Conservation (phyloP, 2,113 vertebrate genomes). For the Rhipidura dahli region DNA sequence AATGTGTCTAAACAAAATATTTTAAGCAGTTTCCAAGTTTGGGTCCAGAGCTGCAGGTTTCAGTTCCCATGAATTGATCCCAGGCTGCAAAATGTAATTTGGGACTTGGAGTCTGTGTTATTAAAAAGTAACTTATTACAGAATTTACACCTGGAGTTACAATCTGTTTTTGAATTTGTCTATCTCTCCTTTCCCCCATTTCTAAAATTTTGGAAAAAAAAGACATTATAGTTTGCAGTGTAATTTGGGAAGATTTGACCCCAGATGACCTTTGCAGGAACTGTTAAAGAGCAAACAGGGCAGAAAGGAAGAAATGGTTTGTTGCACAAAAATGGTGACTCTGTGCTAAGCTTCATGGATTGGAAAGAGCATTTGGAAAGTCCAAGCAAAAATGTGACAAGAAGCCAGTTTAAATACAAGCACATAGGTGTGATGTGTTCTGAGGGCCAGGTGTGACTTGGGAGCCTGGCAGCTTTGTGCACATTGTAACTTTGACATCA, state of each 20-base stretch:
- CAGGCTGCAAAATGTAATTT: neutral
- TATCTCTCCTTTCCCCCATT: neutral
- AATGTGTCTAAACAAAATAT: neutral
- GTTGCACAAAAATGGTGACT: constrained; percentile 26
- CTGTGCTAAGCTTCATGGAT: constrained; percentile 18
- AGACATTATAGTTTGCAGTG: fast-evolving
- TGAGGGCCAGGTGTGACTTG: constrained; percentile 65
- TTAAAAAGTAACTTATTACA: neutral
- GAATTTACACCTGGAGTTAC: neutral
- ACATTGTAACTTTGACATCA: constrained; percentile 36
- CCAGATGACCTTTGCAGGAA: neutral
- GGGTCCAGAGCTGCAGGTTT: neutral
- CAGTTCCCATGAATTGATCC: neutral
- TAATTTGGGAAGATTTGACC: neutral
- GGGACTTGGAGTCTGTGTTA: neutral
- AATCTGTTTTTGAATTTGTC: neutral
- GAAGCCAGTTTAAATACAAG: constrained; percentile 60
- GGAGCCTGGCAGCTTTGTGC: constrained; percentile 60
- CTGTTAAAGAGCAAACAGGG: neutral
- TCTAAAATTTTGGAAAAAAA: neutral
- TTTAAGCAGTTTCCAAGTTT: neutral
- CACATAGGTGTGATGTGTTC: constrained; percentile 64
- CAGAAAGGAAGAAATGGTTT: constrained; percentile 16
- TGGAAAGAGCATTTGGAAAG: constrained; percentile 34
- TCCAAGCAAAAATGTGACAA: constrained; percentile 59